Evolutionary conservation across 2,797 vertebrate genomes (phyloP), one percentile per base, ranked within the genome.

Genomic region (Malurus leucopterus): DNA sequence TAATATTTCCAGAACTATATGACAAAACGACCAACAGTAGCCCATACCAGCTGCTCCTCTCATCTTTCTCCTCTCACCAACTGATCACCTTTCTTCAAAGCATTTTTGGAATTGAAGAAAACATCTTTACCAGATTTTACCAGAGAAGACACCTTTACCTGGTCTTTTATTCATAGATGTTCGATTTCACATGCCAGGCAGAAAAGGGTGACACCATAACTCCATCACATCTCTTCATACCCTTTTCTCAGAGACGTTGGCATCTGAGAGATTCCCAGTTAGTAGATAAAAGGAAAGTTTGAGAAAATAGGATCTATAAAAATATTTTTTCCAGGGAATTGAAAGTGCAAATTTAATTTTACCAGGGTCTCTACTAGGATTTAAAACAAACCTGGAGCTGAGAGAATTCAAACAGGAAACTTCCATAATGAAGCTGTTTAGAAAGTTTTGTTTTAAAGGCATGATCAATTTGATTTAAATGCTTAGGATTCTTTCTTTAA

Each of bases 171-270:
- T 65, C 14, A 59, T 36, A 54, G 13, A 12, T 53, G 8, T 71
- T 57, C 26, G 51, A 8, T 54, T 0, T 0, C 18, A 36, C 13
- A 41, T 1, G 14, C 14, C 27, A 50, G 21, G 7, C 10, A 73
- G 38, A 10, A 26, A 50, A 89, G 15, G 11, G 23, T 61, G 11
- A 53, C 13, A 59, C 13, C 14, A 12, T 2, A 5, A 27, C 7
- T 78, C 17, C n/a, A 62, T 34, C 12, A 32, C 27, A 36, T 40
- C 3, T 29, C 34, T 73, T 65, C 20, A 3, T 2, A 41, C 1
- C 1, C 18, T 41, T 69, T 76, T 59, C 19, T 34, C 46, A 80
- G n/a, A 83, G 11, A 12, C n/a, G 27, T 15, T 41, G 19, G 3
- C 11, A 15, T 41, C 36, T 80, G 57, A 51, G 46, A 68, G 20